phyloP scores from a whole-genome alignment of 1,140 invertebrate species.

The Grapholita molesta region DNA sequence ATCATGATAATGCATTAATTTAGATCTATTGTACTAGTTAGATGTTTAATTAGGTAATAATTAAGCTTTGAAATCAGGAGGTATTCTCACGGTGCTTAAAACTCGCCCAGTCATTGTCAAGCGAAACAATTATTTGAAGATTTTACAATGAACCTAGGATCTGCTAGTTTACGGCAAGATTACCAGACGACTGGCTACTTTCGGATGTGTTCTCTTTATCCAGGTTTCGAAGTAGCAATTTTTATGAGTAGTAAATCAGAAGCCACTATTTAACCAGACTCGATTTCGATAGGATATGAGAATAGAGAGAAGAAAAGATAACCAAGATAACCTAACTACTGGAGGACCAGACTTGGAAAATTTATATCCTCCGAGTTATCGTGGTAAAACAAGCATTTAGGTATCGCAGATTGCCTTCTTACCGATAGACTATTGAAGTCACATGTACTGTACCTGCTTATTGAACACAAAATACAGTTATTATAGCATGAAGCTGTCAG shows the following conservation, averaged over 20 bases:
- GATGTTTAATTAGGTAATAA: conserved; percentile 7
- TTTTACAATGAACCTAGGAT: background rate
- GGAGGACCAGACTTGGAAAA: background rate
- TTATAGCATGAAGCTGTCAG: conserved; percentile 1
- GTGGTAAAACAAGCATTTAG: background rate
- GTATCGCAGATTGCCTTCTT: background rate
- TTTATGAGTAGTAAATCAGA: too few relatives aligned
- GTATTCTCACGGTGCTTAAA: background rate
- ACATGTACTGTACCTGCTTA: background rate
- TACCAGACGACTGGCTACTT: background rate
- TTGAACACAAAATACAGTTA: background rate
- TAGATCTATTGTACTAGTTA: background rate
- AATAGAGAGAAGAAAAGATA: too few relatives aligned
- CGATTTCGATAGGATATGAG: too few relatives aligned
- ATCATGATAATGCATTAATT: conserved; percentile 14
- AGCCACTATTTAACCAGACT: too few relatives aligned
- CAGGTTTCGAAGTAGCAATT: too few relatives aligned
- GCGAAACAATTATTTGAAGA: background rate
- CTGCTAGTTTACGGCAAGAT: background rate
- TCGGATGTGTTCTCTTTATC: too few relatives aligned
- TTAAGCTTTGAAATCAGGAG: conserved; percentile 7
- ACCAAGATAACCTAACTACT: too few relatives aligned
- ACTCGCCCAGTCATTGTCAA: background rate
- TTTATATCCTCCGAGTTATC: background rate
- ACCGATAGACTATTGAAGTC: background rate